Evolutionary conservation across 2,888 invertebrate genomes (phyloP), one percentile per base, ranked within the genome.

Genomic region (Schizaphis graminum): DNA sequence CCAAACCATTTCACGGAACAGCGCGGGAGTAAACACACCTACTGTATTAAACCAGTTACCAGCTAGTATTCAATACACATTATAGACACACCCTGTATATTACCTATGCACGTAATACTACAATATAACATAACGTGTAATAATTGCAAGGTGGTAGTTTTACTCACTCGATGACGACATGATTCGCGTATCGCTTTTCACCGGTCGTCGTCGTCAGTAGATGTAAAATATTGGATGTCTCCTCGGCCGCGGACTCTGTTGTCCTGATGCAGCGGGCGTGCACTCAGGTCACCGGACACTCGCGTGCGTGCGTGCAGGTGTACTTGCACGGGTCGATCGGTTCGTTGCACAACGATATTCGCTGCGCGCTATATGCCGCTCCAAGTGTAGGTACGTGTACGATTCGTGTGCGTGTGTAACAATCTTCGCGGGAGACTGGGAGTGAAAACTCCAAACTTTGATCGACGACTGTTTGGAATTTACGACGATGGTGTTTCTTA

Each of bases 141-240:
- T 61, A n/a, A 16, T 35, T 41, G 77, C 21, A 35, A 1, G 35
- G 77, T 21, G 35, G 35, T 77, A 24, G 77, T 77, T 77, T 35
- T 77, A 77, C 77, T 77, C 77, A 77, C 77, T 77, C 21, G 77
- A 3, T 21, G 77, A 77, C 21, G 92, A 86, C 92, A 86, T 91
- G 85, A 86, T n/a, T 67, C 61, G 89, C 57, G 92, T 92, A 86
- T 92, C 92, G 87, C 86, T 92, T 92, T 92, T 92, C 92, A 92
- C 85, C 24, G n/a, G 61, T 61, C 41, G 67, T 16, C 16, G 67
- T 67, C 67, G 67, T n/a, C 77, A 35, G 77, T n/a, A 13, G 67
- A 16, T 67, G 77, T 77, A 35, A 77, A 77, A 35, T 77, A 77
- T 77, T 77, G 35, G 35, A 35, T 77, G 35, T 77, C 77, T 77